A percentile compares a stretch with the other conserved stretches of the same genome.
Evolutionary conservation across 2,113 vertebrate genomes (phyloP).

Genomic region (Myodes glareolus): DNA sequence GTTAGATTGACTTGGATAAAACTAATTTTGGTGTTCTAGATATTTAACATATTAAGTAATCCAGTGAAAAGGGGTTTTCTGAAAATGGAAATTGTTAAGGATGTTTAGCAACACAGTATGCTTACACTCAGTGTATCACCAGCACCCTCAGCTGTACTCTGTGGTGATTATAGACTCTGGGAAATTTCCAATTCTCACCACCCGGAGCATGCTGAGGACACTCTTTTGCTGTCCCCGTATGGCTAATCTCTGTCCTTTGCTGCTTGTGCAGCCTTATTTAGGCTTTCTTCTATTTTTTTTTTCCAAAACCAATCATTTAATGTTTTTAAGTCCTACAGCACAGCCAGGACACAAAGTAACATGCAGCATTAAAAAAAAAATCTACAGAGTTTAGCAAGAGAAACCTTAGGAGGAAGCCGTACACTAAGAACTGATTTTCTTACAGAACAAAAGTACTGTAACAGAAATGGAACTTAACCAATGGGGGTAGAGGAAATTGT

Average conservation of each 20-base stretch:
- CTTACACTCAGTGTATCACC: neutral
- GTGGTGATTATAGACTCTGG: neutral
- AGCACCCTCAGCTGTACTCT: neutral
- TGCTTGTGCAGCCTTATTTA: neutral
- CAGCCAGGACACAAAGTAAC: neutral
- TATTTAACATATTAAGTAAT: neutral
- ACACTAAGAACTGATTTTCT: neutral
- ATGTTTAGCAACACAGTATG: neutral
- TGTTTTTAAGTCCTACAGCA: neutral
- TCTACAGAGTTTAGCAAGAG: neutral
- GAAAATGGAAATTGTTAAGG: neutral
- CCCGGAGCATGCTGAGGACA: neutral
- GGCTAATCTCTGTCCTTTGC: neutral
- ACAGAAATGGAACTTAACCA: neutral
- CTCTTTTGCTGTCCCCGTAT: neutral
- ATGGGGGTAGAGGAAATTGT: neutral
- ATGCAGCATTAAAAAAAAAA: neutral
- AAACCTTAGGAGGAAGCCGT: neutral
- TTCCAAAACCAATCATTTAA: neutral
- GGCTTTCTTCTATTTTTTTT: conserved; percentile 18
- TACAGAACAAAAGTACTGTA: neutral
- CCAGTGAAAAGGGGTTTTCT: neutral
- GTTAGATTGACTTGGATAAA: conserved; percentile 38
- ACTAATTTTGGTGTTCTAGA: neutral
- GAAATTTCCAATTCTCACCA: neutral